Percentiles rank a stretch among this genome's conserved stretches.
phyloP scores from a whole-genome alignment of 2,797 vertebrate genomes.

The Typhlichthys subterraneus region DNA sequence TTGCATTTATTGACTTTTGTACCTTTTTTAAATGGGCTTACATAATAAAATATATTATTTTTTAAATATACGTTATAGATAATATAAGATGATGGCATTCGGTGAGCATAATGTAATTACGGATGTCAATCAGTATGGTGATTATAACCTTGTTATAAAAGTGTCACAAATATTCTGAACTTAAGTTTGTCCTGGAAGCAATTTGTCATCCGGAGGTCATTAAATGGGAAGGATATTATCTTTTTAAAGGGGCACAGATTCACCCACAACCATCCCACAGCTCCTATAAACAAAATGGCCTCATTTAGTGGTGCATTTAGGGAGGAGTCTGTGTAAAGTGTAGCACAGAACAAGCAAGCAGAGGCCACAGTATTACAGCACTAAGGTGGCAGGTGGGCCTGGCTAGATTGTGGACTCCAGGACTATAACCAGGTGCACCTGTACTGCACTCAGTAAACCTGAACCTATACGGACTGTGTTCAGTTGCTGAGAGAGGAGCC shows the following conservation, averaged over 20 bases:
- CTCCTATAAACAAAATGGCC: slow-evolving; percentile 81
- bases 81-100: slow-evolving; percentile 15
- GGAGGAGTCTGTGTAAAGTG: slow-evolving; percentile 62
- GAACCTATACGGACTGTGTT: no score
- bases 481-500: no score
- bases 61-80: not conserved
- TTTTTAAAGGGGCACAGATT: slow-evolving; percentile 81
- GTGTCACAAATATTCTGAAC: slow-evolving; percentile 73
- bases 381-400: slow-evolving; percentile 7
- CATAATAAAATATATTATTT: not conserved
- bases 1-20: not conserved
- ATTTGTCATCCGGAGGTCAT: slow-evolving; percentile 84
- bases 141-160: slow-evolving; percentile 70
- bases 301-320: slow-evolving; percentile 74
- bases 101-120: slow-evolving; percentile 53
- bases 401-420: no score
- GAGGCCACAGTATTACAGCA: slow-evolving; percentile 12
- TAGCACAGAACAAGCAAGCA: slow-evolving; percentile 34
- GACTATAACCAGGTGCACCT: no score
- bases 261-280: slow-evolving; percentile 79
- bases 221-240: slow-evolving; percentile 82
- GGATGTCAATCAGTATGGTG: slow-evolving; percentile 63
- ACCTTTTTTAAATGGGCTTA: not conserved
- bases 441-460: no score
- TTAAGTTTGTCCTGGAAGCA: slow-evolving; percentile 79